Percentiles rank a stretch among this genome's conserved stretches.
These are phyloP conservation scores for Montipora efflorescens DNA, from an alignment of 64 coral and sea anemone genomes.

Conservation along the genomic window DNA sequence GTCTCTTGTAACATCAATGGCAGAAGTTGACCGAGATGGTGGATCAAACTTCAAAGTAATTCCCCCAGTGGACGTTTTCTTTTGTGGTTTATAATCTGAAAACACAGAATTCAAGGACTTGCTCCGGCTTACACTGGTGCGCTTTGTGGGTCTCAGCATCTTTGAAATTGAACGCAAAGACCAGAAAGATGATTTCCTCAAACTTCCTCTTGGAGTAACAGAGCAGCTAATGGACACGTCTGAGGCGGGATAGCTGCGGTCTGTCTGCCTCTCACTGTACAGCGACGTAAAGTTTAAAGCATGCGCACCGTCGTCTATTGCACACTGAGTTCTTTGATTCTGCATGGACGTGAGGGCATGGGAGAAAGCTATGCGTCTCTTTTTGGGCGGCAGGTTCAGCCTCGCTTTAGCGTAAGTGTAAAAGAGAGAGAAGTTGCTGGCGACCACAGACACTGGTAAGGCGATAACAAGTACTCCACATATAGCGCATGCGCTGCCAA, in stretches of 20 bases:
- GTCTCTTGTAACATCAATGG: background rate
- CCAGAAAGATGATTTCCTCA: conserved; percentile 56
- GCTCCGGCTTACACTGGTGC: conserved; percentile 2
- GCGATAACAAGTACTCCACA: conserved; percentile 98
- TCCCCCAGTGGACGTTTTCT: background rate
- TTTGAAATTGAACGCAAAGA: conserved; percentile 77
- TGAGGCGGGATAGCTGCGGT: conserved; percentile 76
- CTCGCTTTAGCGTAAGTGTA: conserved; percentile 99
- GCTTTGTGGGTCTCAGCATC: conserved; percentile 37
- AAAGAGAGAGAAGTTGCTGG: conserved; percentile 94
- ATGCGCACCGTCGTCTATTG: conserved; percentile 1
- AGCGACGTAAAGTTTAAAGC: conserved; percentile 64
- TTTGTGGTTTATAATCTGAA: conserved; percentile 12
- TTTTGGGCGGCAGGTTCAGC: conserved; percentile 96
- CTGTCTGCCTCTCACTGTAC: conserved; percentile 81
- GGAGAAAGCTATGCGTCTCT: conserved; percentile 80
- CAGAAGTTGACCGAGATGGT: background rate
- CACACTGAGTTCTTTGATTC: conserved; percentile 43
- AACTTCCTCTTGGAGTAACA: conserved; percentile 36
- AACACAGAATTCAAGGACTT: conserved; percentile 37
- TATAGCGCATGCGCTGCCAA: conserved; percentile 97
- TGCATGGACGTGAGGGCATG: conserved; percentile 91
- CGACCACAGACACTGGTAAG: conserved; percentile 96
- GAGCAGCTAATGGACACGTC: conserved; percentile 82
- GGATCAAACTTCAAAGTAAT: conserved; percentile 33